phyloP scores from a whole-genome alignment of 2,888 invertebrate genomes.

The Papilio gigon region DNA sequence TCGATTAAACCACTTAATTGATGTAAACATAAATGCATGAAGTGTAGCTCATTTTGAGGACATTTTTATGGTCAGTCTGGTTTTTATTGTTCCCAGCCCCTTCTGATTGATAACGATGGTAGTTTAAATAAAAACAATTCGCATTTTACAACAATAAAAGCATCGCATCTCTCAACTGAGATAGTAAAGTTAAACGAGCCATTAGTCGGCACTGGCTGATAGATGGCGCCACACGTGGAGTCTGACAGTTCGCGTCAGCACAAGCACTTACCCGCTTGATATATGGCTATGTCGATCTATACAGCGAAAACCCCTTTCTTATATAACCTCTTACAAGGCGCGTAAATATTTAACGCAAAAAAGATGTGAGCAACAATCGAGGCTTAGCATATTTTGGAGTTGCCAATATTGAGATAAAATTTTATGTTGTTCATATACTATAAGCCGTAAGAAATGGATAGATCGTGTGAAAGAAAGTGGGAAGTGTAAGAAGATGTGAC shows the following conservation, averaged over 20 bases:
- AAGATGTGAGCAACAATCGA: neutral
- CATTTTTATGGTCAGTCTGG: no score
- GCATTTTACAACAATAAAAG: constrained; percentile 2
- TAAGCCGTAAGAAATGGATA: no score
- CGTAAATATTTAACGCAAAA: neutral
- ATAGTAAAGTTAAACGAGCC: constrained; percentile 34
- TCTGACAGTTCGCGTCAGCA: constrained; percentile 36
- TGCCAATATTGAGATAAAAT: neutral
- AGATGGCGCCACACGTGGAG: constrained; percentile 31
- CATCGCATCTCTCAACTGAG: constrained; percentile 18
- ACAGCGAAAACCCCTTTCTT: constrained; percentile 14
- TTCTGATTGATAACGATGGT: neutral
- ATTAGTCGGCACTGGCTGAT: constrained; percentile 38
- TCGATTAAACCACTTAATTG: constrained; percentile 46
- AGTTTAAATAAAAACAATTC: constrained; percentile 12
- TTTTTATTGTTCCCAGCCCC: neutral
- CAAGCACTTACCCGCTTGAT: constrained; percentile 39
- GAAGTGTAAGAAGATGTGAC: no score
- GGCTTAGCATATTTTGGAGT: neutral
- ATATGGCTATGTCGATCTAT: constrained; percentile 34
- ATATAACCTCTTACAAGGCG: constrained; percentile 14
- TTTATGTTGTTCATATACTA: neutral
- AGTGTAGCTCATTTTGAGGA: no score
- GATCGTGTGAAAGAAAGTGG: no score
- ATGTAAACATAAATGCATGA: constrained; percentile 1